Base-by-base conservation (phyloP, 2,113 vertebrate genomes). In the Chionomys nivalis region DNA sequence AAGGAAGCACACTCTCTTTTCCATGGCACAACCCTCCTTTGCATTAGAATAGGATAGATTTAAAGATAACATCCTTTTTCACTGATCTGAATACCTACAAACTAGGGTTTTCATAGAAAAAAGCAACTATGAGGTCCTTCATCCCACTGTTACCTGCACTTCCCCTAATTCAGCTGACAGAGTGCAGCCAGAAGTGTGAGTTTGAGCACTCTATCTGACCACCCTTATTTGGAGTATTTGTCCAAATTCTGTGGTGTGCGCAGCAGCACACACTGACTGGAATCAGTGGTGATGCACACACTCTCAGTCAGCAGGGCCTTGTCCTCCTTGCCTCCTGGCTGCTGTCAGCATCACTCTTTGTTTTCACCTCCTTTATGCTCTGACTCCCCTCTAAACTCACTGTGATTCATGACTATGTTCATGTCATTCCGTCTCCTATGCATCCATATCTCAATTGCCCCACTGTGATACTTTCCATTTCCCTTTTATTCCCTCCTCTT, bases 31-130 rank as follows among this genome's bases (percentile, higher is more conserved):
- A 39, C 44, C 2, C 83, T 93, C 24, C 88, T 94, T 95, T 91
- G 87, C 86, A 85, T 92, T 93, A 86, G 44, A 85, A 89, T 76
- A 91, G 39, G 58, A 91, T 92, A 92, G 63, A 91, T 83, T 28
- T 95, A 83, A 94, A 91, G 77, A 93, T 87, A 89, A 77, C 26
- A 49, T 81, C 52, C 36, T 91, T 68, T 89, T 76, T 87, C 28
- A 33, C 26, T 39, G 21, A 14, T 83, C 49, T 94, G 91, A 97
- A 90, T 31, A 75, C 73, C 83, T 58, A 85, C 66, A 95, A 94
- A 90, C 3, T 33, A 76, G 65, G 21, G 87, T 88, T 97, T 97
- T 89, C 28, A 94, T 86, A 86, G 58, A 24, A n/a, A 92, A 65
- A 12, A 31, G 17, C 95, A 78, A 95, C 39, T 87, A 28, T 47